Evolutionary conservation across 2,797 vertebrate genomes (phyloP), one percentile per base, ranked within the genome.

Genomic region (Rhinogobio ventralis): DNA sequence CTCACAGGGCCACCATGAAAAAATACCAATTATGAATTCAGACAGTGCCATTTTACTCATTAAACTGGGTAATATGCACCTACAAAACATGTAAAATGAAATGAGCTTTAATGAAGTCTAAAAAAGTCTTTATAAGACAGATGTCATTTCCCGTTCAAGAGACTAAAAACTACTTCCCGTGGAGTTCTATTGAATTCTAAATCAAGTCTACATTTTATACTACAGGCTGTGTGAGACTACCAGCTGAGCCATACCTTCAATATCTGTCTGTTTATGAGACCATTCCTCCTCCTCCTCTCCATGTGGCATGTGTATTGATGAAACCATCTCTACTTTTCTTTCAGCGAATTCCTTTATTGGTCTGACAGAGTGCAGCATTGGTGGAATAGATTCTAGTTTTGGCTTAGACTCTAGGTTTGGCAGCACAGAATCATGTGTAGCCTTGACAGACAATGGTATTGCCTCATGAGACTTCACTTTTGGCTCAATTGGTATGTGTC

Each of bases 191-290:
- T 64, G 60, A 30, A 7, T 57, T 78, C 19, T 39, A 68, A 39
- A 68, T 68, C 66, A 68, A 23, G 9, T 64, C 39, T 62, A 73
- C 20, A n/a, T n/a, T 55, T 10, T 49, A 53, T 69, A 39, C 79
- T 81, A 42, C 20, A 17, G 62, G 13, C 19, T 2, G 1, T 66
- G 67, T 51, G 7, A 51, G 15, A 7, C 51, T 19, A 81, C 8
- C 42, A 45, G 55, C 39, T 45, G 19, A 73, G 39, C 25, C 39
- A 62, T 74, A 82, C 81, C 81, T 81, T 46, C 60, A 69, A 5
- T n/a, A 53, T 17, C 5, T 74, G 42, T 49, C 55, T 46, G 28
- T 77, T 20, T 71, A 68, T 62, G 79, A 45, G 62, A 57, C 3
- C 33, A 10, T 30, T 55, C 53, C 51, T 80, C 28, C 57, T 25